Percentiles rank a stretch among this genome's conserved stretches.
phyloP scores from a whole-genome alignment of 2,888 invertebrate species.

The Coleophora flavipennella region DNA sequence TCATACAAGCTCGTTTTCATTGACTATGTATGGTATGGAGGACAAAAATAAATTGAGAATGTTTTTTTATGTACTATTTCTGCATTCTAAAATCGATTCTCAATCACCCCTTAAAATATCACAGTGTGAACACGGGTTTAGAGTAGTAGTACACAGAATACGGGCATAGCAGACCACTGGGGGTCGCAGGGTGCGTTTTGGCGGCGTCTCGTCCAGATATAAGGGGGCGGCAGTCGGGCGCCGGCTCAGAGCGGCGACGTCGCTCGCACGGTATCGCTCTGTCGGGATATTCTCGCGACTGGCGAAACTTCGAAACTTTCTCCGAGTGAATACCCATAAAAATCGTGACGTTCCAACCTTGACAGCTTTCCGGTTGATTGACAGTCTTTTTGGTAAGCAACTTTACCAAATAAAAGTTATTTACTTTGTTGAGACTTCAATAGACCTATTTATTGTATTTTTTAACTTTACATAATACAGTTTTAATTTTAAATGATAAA shows the following conservation, averaged over 20 bases:
- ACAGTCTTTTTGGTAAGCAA: conserved; percentile 2
- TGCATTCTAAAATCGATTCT: no score
- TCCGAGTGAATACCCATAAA: conserved; percentile 8
- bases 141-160: conserved; percentile 8
- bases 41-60: no score
- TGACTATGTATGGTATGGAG: no score
- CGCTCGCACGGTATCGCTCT: conserved; percentile 34
- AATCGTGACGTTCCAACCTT: background rate
- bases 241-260: conserved; percentile 45
- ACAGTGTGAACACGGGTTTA: background rate
- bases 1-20: no score
- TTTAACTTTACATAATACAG: no score
- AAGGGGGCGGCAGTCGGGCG: conserved; percentile 39
- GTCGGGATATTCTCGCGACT: conserved; percentile 22
- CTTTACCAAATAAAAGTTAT: no score
- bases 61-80: no score
- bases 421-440: no score
- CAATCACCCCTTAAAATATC: no score
- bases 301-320: conserved; percentile 24
- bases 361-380: background rate
- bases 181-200: conserved; percentile 7
- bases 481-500: no score
- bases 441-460: no score
- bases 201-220: conserved; percentile 30
- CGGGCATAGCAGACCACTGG: conserved; percentile 8